Evolutionary conservation across 2,797 vertebrate species (phyloP).

Genomic region (Perdix hodgsoniae): DNA sequence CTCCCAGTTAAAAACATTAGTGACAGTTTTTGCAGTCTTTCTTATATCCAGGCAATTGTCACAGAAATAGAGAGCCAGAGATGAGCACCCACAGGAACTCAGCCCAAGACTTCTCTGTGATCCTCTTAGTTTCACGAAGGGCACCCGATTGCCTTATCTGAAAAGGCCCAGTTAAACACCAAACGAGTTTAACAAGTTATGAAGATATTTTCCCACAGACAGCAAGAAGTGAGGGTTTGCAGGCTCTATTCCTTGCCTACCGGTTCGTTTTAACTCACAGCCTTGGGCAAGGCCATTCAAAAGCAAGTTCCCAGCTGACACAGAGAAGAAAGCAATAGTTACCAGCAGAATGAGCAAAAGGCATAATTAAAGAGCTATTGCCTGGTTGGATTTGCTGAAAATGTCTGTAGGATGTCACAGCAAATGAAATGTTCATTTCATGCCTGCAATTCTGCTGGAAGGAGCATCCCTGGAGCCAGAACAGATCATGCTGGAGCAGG

Average conservation of each 20-base stretch:
- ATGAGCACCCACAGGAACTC: background rate
- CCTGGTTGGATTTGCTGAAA: background rate
- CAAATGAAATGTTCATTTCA: background rate
- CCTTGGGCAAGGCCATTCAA: fast-evolving
- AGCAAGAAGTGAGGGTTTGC: background rate
- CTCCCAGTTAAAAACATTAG: background rate
- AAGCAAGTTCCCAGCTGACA: background rate
- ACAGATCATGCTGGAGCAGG: fast-evolving
- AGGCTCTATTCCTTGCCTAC: background rate
- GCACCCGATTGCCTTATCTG: background rate
- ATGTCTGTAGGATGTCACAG: background rate
- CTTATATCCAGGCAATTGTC: background rate
- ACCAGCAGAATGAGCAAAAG: background rate
- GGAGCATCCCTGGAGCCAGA: background rate
- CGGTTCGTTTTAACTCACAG: background rate
- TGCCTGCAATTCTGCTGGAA: background rate
- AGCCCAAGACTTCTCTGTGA: background rate
- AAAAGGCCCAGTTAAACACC: background rate
- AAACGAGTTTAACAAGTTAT: background rate
- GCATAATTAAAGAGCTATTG: background rate
- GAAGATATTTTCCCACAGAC: background rate
- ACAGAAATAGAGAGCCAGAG: background rate
- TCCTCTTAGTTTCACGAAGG: background rate
- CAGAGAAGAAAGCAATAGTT: background rate
- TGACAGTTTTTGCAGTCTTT: background rate